Base-by-base conservation (phyloP, 2,888 invertebrate species). In the Himalopsyche anomala region DNA sequence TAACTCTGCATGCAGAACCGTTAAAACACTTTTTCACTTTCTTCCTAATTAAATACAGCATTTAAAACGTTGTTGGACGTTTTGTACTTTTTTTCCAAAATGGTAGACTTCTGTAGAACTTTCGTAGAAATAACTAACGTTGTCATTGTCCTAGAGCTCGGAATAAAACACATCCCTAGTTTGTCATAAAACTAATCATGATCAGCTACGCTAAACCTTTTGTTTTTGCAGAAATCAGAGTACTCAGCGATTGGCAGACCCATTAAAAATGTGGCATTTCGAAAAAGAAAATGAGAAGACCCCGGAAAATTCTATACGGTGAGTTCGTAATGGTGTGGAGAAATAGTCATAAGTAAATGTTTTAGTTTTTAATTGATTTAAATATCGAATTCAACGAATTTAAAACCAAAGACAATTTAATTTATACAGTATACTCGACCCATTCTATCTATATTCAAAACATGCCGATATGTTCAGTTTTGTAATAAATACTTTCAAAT, bases 191-290 rank as follows among this genome's bases (percentile, higher is more conserved):
- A 62, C 28, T 62, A 28, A 12, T 2, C 19, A 19, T 62, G 62
- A 62, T 19, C 62, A 62, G 62, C 62, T 62, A 28, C 62, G 62
- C 62, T 62, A 9, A 62, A 62, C 11, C n/a, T 62, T 19, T 62
- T 62, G 28, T 62, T 62, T 62, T 62, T 62, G 8, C 62, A 62
- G 62, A 62, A 62, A 9, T 19, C 62, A 62, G 62, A 62, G 62
- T 62, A 19, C 62, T 28, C 19, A n/a, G 62, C 62, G 62, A 62
- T 62, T 11, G 8, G 62, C 62, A 62, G 62, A 62, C 62, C 62
- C 62, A 62, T 62, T 62, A 62, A 62, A 62, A 62, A 62, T 62
- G 62, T 62, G 62, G 62, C n/a, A 62, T 62, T 62, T 62, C 62
- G 62, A 62, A 62, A 62, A 62, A 62, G 62, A 62, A 62, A 62